A percentile compares a stretch with the other conserved stretches of the same genome.
Conservation (phyloP, 2,888 invertebrate genomes). For the Sabatieria punctata region DNA sequence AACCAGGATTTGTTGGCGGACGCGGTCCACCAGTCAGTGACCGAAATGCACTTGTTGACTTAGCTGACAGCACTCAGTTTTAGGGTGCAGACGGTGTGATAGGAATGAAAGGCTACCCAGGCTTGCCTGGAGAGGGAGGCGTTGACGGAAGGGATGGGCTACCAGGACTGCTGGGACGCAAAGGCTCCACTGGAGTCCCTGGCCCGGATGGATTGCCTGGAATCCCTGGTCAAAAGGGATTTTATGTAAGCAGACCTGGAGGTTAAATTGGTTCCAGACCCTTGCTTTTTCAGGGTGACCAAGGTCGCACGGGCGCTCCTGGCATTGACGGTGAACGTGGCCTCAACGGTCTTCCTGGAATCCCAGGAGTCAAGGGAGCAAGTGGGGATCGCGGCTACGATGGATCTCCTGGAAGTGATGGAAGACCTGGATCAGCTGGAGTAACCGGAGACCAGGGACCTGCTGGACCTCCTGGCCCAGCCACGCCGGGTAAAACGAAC, state of each 20-base stretch:
- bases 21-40: slow-evolving; percentile 22
- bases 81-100: too few species aligned
- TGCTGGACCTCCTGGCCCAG: not conserved
- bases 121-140: slow-evolving; percentile 7
- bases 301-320: slow-evolving; percentile 10
- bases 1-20: not conserved
- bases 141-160: slow-evolving; percentile 8
- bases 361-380: not conserved
- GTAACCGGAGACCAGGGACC: slow-evolving; percentile 8
- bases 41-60: too few species aligned
- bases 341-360: slow-evolving; percentile 10
- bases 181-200: slow-evolving; percentile 23
- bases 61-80: too few species aligned
- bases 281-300: not conserved
- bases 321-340: slow-evolving; percentile 14
- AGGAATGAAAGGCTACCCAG: slow-evolving; percentile 14
- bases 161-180: slow-evolving; percentile 17
- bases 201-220: slow-evolving; percentile 46
- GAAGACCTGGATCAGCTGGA: slow-evolving; percentile 6
- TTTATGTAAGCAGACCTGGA: not conserved
- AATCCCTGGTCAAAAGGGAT: slow-evolving; percentile 9
- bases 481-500: too few species aligned
- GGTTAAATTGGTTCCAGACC: not conserved
- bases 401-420: slow-evolving; percentile 1
- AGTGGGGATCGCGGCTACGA: not conserved